phyloP scores from a whole-genome alignment of 2,113 vertebrate genomes.

The Hippocampus zosterae region DNA sequence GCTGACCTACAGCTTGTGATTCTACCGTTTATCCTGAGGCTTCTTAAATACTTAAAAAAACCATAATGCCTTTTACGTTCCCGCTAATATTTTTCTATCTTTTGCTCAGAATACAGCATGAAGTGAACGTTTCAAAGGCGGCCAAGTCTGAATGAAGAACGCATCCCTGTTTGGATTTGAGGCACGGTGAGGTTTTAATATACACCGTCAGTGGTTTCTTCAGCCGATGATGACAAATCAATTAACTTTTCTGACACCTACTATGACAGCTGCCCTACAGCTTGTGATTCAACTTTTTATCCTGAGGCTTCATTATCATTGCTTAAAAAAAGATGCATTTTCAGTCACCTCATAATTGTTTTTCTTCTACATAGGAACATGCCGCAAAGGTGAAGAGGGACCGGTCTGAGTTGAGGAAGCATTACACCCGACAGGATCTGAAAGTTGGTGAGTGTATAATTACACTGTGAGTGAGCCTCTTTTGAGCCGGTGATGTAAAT shows the following conservation, averaged over 20 bases:
- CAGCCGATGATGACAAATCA: conserved; percentile 51
- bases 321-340: not conserved
- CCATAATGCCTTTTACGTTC: not conserved
- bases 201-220: not conserved
- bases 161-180: not conserved
- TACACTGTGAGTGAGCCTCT: not conserved
- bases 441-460: not conserved
- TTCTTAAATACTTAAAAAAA: not conserved
- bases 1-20: conserved; percentile 53
- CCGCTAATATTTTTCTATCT: not conserved
- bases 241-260: conserved; percentile 61
- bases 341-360: not conserved
- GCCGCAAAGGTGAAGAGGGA: too few relatives aligned
- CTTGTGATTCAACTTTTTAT: conserved; percentile 45
- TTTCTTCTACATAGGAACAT: not conserved
- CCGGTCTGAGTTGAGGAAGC: not conserved
- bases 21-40: conserved; percentile 24
- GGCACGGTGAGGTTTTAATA: conserved; percentile 13
- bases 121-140: not conserved
- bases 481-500: conserved; percentile 4
- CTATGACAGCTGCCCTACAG: conserved; percentile 55
- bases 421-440: too few relatives aligned
- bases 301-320: conserved; percentile 8
- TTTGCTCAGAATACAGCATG: not conserved
- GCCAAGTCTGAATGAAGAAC: not conserved